Base-by-base conservation (phyloP, 2,888 invertebrate species). In the Cerastoderma edule region DNA sequence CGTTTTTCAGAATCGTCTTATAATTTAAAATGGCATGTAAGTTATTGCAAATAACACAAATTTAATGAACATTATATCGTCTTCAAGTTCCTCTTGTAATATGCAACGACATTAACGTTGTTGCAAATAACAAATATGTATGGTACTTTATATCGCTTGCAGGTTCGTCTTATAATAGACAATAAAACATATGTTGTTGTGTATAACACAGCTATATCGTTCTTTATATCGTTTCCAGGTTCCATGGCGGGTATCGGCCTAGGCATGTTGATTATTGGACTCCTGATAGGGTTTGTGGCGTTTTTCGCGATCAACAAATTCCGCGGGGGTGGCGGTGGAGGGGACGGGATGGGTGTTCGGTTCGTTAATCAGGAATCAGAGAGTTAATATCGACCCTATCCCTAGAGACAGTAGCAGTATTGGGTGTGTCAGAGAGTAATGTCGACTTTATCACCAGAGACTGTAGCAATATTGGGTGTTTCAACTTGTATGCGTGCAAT, bases 161-260 rank as follows among this genome's bases (percentile, higher is more conserved):
- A 39, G 39, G n/a, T n/a, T n/a, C n/a, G n/a, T n/a, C n/a, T n/a
- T n/a, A n/a, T 39, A 39, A 39, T 10, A 16, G 53, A 53, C 53
- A 8, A 16, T 53, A 22, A 16, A 16, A 24, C 6, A 8, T 10
- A 22, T 53, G 53, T 16, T 5, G 28, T 24, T n/a, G 8, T 6
- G 10, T 6, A 56, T 56, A 5, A 60, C 60, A 13, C 4, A 27
- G 22, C 6, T 24, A 24, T 28, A 16, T 24, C 5, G 2, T 8
- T 10, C n/a, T 16, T 28, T 64, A 5, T 19, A 24, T 72, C 60
- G 50, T 27, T 78, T 78, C 27, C 80, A 88, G 88, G 87, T 65
- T 80, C 87, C 2, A 84, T 86, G 84, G 88, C 82, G 10, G 88
- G 87, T n/a, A 56, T 88, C 13, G 87, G 83, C 8, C 74, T 88